Evolutionary conservation across 1,140 invertebrate genomes (phyloP).

Genomic region (Tetramorium simillimum): DNA sequence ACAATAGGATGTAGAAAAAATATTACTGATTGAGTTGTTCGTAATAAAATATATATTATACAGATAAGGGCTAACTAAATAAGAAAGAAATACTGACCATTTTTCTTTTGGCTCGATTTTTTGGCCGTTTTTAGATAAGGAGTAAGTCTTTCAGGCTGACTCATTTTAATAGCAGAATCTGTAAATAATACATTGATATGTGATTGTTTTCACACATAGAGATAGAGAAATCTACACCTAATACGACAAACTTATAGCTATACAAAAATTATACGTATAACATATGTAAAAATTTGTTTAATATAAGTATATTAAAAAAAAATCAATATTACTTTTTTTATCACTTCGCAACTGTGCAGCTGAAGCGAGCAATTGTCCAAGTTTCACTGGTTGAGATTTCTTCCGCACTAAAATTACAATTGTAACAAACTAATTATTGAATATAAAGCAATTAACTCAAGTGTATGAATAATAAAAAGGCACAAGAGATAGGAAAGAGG

Average conservation of each 20-base stretch:
- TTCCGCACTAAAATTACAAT: conserved; percentile 3
- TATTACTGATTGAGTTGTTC: not conserved
- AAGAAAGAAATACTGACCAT: conserved; percentile 47
- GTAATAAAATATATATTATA: not conserved
- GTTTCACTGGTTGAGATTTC: conserved; percentile 54
- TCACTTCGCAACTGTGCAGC: not conserved
- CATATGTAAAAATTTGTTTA: conserved; percentile 1
- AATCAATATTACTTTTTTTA: conserved; percentile 32
- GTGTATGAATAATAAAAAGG: too few relatives aligned
- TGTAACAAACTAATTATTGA: not conserved
- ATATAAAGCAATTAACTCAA: not conserved
- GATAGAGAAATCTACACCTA: too few relatives aligned
- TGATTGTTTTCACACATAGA: not conserved
- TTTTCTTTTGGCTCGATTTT: not conserved
- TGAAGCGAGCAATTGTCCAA: conserved; percentile 33
- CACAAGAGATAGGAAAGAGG: too few relatives aligned
- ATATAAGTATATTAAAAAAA: conserved; percentile 4
- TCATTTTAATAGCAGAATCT: conserved; percentile 61
- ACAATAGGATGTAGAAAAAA: not conserved
- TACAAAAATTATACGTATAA: not conserved
- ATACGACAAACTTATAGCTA: not conserved
- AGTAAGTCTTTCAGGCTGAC: conserved; percentile 55
- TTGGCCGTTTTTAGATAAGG: not conserved
- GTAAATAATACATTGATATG: conserved; percentile 21
- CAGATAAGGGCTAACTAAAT: too few relatives aligned